Percentiles rank a stretch among this genome's conserved stretches.
These are phyloP conservation scores for Ennomos fuscantarius DNA, from an alignment of 2,888 invertebrate genomes.

Conservation along the genomic window DNA sequence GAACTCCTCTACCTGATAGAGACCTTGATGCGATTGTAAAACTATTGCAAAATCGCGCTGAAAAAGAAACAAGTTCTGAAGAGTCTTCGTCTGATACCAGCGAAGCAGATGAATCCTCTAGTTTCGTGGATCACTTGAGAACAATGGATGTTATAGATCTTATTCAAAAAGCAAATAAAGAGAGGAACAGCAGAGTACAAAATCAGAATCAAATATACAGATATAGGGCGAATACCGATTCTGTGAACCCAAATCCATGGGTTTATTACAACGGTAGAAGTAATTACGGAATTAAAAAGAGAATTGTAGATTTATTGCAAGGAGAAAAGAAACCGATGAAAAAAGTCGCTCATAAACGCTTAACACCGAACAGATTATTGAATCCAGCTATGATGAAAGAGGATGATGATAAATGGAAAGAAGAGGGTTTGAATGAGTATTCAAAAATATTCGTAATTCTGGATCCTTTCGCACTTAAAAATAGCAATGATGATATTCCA, in stretches of 20 bases:
- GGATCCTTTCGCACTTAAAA: constrained; percentile 52
- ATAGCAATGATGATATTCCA: constrained; percentile 48
- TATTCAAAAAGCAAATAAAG: constrained; percentile 38
- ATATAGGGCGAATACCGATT: background rate
- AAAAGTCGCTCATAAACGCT: constrained; percentile 7
- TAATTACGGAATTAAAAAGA: constrained; percentile 6
- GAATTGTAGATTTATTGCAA: constrained; percentile 20
- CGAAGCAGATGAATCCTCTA: constrained; percentile 12
- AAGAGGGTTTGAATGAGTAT: constrained; percentile 46
- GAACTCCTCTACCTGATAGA: constrained; percentile 5
- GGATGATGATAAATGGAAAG: constrained; percentile 23
- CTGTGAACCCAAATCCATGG: background rate
- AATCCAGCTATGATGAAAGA: constrained; percentile 2
- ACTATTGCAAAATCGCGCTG: background rate
- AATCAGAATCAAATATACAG: constrained; percentile 14
- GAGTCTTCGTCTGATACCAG: constrained; percentile 10
- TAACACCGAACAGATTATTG: constrained; percentile 32
- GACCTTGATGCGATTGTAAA: constrained; percentile 11
- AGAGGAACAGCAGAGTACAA: constrained; percentile 7
- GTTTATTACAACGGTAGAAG: background rate
- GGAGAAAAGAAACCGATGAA: constrained; percentile 7
- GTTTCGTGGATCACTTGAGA: constrained; percentile 30
- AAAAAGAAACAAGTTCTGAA: constrained; percentile 1
- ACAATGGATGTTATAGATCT: constrained; percentile 42
- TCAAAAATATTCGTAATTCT: constrained; percentile 64